Evolutionary conservation across 2,888 invertebrate genomes (phyloP).

Genomic region (Mimumesa dahlbomi): DNA sequence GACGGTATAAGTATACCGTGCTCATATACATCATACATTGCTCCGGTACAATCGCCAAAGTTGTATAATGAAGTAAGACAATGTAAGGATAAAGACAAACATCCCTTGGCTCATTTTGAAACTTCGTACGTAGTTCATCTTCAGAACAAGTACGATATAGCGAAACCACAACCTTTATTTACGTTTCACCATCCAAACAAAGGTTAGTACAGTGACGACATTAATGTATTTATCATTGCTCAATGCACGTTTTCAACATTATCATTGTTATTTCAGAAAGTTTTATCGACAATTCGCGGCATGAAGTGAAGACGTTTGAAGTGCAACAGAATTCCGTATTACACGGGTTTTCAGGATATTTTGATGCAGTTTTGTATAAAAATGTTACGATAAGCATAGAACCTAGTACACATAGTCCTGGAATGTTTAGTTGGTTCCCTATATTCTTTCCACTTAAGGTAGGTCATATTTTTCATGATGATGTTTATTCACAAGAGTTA

Average conservation of each 20-base stretch:
- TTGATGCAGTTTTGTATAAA: constrained; percentile 93
- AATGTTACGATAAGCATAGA: constrained; percentile 93
- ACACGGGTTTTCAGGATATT: constrained; percentile 98
- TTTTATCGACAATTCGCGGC: constrained; percentile 87
- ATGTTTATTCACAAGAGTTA: no score
- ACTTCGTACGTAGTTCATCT: constrained; percentile 96
- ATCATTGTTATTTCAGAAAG: constrained; percentile 71
- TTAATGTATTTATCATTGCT: background rate
- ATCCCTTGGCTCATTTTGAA: constrained; percentile 84
- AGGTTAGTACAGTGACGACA: constrained; percentile 78
- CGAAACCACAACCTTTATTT: constrained; percentile 88
- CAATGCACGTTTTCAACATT: background rate
- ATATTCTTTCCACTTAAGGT: constrained; percentile 95
- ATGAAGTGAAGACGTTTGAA: constrained; percentile 85
- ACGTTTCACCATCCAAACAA: constrained; percentile 95
- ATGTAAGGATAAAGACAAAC: constrained; percentile 82
- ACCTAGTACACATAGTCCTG: constrained; percentile 92
- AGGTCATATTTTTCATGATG: no score
- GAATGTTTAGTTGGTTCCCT: constrained; percentile 99
- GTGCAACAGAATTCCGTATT: constrained; percentile 89
- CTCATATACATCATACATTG: constrained; percentile 93
- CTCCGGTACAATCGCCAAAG: constrained; percentile 95
- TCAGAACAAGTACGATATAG: constrained; percentile 91
- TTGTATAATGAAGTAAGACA: constrained; percentile 89
- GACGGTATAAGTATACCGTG: constrained; percentile 95